Percentiles rank a stretch among this genome's conserved stretches.
Evolutionary conservation across 2,113 vertebrate genomes (phyloP).

Genomic region (Gymnarchus niloticus): DNA sequence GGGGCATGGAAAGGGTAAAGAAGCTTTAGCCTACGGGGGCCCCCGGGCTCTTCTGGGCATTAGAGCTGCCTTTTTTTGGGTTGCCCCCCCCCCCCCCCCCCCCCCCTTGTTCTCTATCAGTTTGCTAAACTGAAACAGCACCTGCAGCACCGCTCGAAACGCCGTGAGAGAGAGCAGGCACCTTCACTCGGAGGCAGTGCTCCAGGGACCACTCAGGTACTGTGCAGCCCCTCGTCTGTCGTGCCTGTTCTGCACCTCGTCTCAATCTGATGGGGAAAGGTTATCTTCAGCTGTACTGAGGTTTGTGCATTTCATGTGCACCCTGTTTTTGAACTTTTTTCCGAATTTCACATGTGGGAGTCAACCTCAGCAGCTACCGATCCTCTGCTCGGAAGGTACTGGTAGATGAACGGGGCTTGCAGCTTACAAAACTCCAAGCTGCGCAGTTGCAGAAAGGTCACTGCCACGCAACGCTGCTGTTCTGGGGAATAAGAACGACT

Average conservation of each 20-base stretch:
- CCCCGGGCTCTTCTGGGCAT: neutral
- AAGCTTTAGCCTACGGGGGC: neutral
- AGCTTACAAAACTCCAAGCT: neutral
- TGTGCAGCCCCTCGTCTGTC: neutral
- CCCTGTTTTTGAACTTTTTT: neutral
- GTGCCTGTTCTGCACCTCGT: neutral
- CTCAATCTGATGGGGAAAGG: neutral
- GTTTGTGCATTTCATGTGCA: neutral
- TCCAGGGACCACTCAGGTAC: slow-evolving; percentile 57
- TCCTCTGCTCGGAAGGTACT: neutral
- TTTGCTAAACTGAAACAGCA: slow-evolving; percentile 80
- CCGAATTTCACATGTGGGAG: neutral
- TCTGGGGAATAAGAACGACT: too few species aligned
- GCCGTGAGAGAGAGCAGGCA: slow-evolving; percentile 68
- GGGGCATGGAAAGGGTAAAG: too few species aligned
- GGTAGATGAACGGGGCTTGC: neutral
- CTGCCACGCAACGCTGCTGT: neutral
- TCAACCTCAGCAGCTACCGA: neutral
- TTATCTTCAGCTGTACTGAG: neutral
- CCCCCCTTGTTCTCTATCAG: slow-evolving; percentile 44
- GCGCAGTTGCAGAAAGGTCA: neutral
- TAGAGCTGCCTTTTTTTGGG: neutral
- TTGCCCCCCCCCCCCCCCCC: neutral
- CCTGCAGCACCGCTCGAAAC: slow-evolving; percentile 64
- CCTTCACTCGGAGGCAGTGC: slow-evolving; percentile 46